These are phyloP conservation scores for Rhinophrynus dorsalis DNA, from an alignment of 2,797 vertebrate genomes.

Conservation along the genomic window DNA sequence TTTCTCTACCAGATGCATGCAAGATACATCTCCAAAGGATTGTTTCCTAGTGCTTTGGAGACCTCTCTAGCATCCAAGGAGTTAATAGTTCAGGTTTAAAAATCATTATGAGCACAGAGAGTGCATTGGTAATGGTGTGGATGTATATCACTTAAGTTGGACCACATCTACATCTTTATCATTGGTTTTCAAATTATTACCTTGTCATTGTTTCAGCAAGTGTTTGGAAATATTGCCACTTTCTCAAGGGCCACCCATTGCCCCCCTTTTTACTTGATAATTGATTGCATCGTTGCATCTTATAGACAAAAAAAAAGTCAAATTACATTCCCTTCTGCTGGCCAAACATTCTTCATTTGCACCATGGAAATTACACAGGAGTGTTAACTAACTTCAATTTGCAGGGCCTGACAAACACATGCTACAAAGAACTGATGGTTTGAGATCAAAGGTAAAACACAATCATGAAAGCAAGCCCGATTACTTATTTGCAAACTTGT, in stretches of 20 bases:
- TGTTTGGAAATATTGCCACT: constrained; percentile 75
- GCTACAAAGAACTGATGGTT: constrained; percentile 75
- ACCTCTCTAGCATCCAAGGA: too few relatives aligned
- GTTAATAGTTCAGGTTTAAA: too few relatives aligned
- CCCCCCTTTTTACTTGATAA: constrained; percentile 80
- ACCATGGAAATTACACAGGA: constrained; percentile 83
- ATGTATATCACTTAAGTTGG: neutral
- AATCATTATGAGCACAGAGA: too few relatives aligned
- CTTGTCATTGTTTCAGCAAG: constrained; percentile 85
- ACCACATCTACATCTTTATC: constrained; percentile 72
- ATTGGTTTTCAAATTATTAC: constrained; percentile 88
- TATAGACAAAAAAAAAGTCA: constrained; percentile 43
- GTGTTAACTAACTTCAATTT: constrained; percentile 91
- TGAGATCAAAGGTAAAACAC: constrained; percentile 80
- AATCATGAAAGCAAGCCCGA: constrained; percentile 74
- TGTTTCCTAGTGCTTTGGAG: too few relatives aligned
- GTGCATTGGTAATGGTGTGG: too few relatives aligned
- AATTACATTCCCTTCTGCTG: constrained; percentile 71
- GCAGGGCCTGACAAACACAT: constrained; percentile 72
- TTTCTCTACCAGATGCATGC: too few relatives aligned
- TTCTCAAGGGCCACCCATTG: constrained; percentile 76
- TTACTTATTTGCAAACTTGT: constrained; percentile 73
- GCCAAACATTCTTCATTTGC: constrained; percentile 85
- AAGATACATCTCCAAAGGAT: too few relatives aligned
- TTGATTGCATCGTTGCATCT: constrained; percentile 89